Conservation (phyloP, 2,113 vertebrate genomes). For the Scartelaos histophorus region DNA sequence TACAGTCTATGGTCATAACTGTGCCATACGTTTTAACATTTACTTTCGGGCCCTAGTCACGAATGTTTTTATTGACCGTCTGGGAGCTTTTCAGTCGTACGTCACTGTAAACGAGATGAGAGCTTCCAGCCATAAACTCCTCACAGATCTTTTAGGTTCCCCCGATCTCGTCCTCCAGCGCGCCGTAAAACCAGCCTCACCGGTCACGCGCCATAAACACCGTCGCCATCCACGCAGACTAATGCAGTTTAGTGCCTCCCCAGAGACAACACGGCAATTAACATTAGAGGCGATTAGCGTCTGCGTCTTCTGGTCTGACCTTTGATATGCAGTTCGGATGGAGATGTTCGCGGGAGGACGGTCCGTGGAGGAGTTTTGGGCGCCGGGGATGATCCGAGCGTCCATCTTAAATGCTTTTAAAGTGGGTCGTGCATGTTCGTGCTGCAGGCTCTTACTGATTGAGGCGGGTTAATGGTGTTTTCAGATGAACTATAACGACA, state of each 20-base stretch:
- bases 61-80: slow-evolving; percentile 43
- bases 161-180: background rate
- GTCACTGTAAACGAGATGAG: slow-evolving; percentile 52
- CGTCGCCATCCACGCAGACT: slow-evolving; percentile 37
- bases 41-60: too few relatives aligned
- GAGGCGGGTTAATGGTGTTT: slow-evolving; percentile 27
- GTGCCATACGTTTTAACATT: too few relatives aligned
- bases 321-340: slow-evolving; percentile 41
- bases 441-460: slow-evolving; percentile 38
- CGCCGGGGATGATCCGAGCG: background rate
- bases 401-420: slow-evolving; percentile 32
- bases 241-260: slow-evolving; percentile 49
- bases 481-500: slow-evolving; percentile 16
- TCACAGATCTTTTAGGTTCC: slow-evolving; percentile 15
- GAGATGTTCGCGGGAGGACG: background rate
- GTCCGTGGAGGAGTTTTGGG: slow-evolving; percentile 7
- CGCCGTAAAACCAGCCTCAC: slow-evolving; percentile 13
- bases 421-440: slow-evolving; percentile 14
- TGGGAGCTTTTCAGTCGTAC: slow-evolving; percentile 36
- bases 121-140: slow-evolving; percentile 30
- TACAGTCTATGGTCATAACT: too few relatives aligned
- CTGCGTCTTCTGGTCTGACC: slow-evolving; percentile 46
- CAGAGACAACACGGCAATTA: slow-evolving; percentile 39
- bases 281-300: slow-evolving; percentile 51
- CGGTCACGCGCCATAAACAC: slow-evolving; percentile 23